Evolutionary conservation across 2,888 invertebrate genomes (phyloP).

Genomic region (Caenorhabditis afra): DNA sequence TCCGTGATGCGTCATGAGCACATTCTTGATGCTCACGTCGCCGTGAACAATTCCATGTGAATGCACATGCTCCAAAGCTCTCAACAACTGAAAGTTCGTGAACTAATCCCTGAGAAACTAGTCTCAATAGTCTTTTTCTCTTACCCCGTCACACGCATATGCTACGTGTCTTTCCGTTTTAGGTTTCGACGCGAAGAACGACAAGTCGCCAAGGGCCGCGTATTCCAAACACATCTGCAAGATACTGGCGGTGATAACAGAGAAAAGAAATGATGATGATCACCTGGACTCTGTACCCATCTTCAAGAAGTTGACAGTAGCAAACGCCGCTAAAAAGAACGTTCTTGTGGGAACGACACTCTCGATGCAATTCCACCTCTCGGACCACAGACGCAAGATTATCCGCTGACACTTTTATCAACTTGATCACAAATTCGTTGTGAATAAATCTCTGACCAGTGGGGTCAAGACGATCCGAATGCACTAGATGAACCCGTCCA

Average conservation of each 20-base stretch:
- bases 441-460: conserved; percentile 10
- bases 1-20: conserved; percentile 24
- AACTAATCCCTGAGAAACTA: background rate
- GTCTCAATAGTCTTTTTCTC: background rate
- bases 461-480: conserved; percentile 15
- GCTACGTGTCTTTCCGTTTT: conserved; percentile 25
- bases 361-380: conserved; percentile 26
- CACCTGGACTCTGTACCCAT: conserved; percentile 28
- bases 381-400: conserved; percentile 1
- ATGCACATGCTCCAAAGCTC: conserved; percentile 12
- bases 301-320: conserved; percentile 1
- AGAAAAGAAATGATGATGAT: no score
- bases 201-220: conserved; percentile 20
- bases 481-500: conserved; percentile 21
- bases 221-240: conserved; percentile 37
- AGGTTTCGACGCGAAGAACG: background rate
- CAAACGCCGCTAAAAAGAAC: conserved; percentile 20
- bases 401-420: background rate
- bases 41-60: conserved; percentile 29
- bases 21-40: conserved; percentile 29
- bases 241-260: no score
- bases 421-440: conserved; percentile 31
- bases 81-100: conserved; percentile 5
- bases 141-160: conserved; percentile 21
- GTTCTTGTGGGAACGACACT: conserved; percentile 22